phyloP scores from a whole-genome alignment of 2,888 invertebrate genomes.

The Osedax fenrisi region DNA sequence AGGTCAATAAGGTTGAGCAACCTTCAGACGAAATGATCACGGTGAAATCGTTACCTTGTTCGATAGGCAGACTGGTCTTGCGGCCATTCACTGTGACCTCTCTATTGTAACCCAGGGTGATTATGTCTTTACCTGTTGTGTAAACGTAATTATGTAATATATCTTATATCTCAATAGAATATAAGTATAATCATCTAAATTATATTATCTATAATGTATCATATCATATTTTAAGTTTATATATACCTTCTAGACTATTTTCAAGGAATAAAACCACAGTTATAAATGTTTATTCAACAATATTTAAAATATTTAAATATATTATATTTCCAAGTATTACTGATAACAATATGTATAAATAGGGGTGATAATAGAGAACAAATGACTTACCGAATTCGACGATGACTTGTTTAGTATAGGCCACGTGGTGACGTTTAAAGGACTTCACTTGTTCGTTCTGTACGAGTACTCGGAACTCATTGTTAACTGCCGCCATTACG shows the following conservation, averaged over 20 bases:
- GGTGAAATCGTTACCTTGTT: not conserved
- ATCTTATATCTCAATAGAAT: too few relatives aligned
- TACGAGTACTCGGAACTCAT: not conserved
- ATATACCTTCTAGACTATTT: too few relatives aligned
- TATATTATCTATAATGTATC: too few relatives aligned
- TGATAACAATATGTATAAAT: not conserved
- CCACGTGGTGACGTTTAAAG: not conserved
- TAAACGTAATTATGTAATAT: too few relatives aligned
- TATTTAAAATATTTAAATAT: not conserved
- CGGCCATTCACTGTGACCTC: not conserved
- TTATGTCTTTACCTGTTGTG: not conserved
- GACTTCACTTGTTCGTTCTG: constrained; percentile 5
- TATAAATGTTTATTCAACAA: too few relatives aligned
- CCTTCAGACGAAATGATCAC: not conserved
- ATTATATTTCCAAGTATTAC: not conserved
- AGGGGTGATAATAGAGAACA: too few relatives aligned
- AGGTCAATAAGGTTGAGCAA: not conserved
- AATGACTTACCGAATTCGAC: not conserved
- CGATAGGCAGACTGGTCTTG: not conserved
- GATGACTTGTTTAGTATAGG: not conserved
- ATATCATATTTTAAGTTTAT: too few relatives aligned
- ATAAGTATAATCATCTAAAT: too few relatives aligned
- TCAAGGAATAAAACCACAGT: too few relatives aligned
- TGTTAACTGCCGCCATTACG: not conserved
- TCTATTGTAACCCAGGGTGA: not conserved